phyloP scores from a whole-genome alignment of 2,888 invertebrate genomes.

The Nomada fabriciana region DNA sequence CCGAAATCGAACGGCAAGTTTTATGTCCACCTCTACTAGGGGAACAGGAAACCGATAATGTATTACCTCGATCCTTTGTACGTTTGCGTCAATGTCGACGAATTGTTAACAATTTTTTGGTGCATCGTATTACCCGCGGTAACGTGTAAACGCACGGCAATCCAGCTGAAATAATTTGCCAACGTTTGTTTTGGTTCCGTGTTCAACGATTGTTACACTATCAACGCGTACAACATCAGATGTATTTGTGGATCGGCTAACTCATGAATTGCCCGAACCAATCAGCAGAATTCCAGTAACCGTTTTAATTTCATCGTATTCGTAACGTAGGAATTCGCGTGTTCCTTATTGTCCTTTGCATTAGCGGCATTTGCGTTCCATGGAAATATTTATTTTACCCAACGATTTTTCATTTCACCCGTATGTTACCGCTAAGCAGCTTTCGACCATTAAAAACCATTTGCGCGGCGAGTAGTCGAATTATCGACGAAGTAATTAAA shows the following conservation, averaged over 20 bases:
- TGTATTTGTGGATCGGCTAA: slow-evolving; percentile 54
- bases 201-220: slow-evolving; percentile 58
- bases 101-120: slow-evolving; percentile 25
- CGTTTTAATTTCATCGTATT: slow-evolving; percentile 49
- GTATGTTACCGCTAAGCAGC: too few relatives aligned
- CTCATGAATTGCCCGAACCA: slow-evolving; percentile 65
- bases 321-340: slow-evolving; percentile 42
- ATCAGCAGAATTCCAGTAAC: slow-evolving; percentile 63
- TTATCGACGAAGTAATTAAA: too few relatives aligned
- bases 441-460: too few relatives aligned
- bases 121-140: slow-evolving; percentile 39
- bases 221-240: slow-evolving; percentile 52
- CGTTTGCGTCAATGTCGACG: slow-evolving; percentile 12
- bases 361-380: slow-evolving; percentile 50
- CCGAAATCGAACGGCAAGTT: too few relatives aligned
- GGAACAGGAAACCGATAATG: not conserved
- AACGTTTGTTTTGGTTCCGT: slow-evolving; percentile 45
- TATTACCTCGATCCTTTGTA: not conserved
- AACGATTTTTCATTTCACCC: slow-evolving; percentile 29
- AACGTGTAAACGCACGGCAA: slow-evolving; percentile 37
- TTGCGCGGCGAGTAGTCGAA: too few relatives aligned
- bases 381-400: slow-evolving; percentile 27
- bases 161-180: slow-evolving; percentile 48
- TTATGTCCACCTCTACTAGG: too few relatives aligned
- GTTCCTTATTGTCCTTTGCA: slow-evolving; percentile 57